Evolutionary conservation across 1,140 invertebrate species (phyloP).

Genomic region (Oryctes rhinoceros): DNA sequence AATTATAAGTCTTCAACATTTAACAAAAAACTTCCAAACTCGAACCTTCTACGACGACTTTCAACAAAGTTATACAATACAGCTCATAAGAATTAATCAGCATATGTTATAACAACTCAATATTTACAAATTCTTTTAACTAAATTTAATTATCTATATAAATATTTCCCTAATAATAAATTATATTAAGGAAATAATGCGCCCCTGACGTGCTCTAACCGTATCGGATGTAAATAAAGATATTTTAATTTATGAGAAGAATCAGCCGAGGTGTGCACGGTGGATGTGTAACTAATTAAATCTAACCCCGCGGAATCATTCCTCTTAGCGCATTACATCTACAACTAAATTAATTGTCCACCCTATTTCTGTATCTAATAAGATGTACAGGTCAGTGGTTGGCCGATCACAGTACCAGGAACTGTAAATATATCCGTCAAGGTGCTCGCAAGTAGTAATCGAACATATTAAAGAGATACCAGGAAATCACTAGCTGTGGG

Average conservation of each 20-base stretch:
- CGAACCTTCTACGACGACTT: no score
- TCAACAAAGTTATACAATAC: no score
- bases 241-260: constrained; percentile 8
- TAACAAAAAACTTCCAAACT: no score
- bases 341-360: constrained; percentile 19
- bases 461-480: background rate
- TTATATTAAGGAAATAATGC: background rate
- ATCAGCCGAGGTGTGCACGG: background rate
- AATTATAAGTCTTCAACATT: no score
- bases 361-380: background rate
- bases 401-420: background rate
- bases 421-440: constrained; percentile 9
- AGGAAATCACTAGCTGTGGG: background rate
- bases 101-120: no score
- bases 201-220: background rate
- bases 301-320: constrained; percentile 22
- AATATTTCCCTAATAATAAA: no score
- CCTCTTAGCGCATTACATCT: background rate
- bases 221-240: constrained; percentile 6
- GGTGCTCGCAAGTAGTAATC: background rate
- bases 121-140: no score
- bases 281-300: constrained; percentile 25
- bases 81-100: no score
- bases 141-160: no score
- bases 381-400: background rate